Evolutionary conservation across 2,113 vertebrate genomes (phyloP), one percentile per base, ranked within the genome.

Genomic region (Oreotrochilus melanogaster): DNA sequence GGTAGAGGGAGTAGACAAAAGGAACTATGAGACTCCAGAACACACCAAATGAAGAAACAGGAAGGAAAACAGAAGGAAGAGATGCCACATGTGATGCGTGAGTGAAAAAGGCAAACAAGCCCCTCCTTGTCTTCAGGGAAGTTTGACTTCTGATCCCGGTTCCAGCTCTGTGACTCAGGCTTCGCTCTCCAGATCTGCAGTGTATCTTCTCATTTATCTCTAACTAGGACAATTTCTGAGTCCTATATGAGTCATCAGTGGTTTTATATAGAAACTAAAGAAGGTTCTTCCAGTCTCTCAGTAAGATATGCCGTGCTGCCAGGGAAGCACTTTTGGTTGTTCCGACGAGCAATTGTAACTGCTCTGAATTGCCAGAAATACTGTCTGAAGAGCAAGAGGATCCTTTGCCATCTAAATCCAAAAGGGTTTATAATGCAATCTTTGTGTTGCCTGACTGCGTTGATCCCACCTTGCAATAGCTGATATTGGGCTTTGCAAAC

Each of bases 251-350:
- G 95, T 97, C 96, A 97, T 96, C 96, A 90, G 92, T 88, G 80
- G 93, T 96, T 97, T 97, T 97, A 96, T 97, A 96, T 96, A 97
- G 96, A 96, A 97, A 96, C 95, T 86, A 96, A 97, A 95, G 96
- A 96, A 96, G 95, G 95, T 96, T 97, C 95, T 97, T 96, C 96
- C 96, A 97, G 96, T 95, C 96, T 97, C 96, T 96, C 95, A 96
- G 95, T 96, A 94, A 97, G 95, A 97, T 95, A 86, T 92, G 88
- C 95, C 86, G 3, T 92, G 93, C 95, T 97, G 96, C 95, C 96
- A 97, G 95, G 92, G 95, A 97, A 95, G 95, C 93, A 97, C 96
- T 97, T 96, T 96, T 81, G 93, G 96, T 97, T 95, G 92, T 96
- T 96, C 96, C 94, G 95, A 95, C 90, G 30, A 94, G 93, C 95